A percentile compares a stretch with the other conserved stretches of the same genome.
Conservation (phyloP, 2,888 invertebrate genomes). For the Hermaeophaga mercurialis region DNA sequence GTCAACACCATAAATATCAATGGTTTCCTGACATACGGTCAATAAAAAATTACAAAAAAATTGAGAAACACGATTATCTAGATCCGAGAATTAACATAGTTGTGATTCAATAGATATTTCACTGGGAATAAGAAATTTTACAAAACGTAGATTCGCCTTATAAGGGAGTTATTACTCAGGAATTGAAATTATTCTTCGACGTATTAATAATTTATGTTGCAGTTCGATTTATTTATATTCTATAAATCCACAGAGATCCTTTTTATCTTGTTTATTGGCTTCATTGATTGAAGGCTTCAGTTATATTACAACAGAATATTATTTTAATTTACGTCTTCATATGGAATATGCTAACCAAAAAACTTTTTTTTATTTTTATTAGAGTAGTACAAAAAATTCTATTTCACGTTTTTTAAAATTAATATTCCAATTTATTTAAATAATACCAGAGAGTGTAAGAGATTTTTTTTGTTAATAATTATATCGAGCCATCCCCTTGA, state of each 20-base stretch:
- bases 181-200: conserved; percentile 22
- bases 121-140: conserved; percentile 29
- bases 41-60: conserved; percentile 20
- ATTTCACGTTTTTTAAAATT: no score
- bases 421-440: no score
- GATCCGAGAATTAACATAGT: conserved; percentile 29
- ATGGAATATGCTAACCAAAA: no score
- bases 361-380: no score
- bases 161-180: conserved; percentile 29
- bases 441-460: no score
- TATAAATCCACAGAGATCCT: not conserved
- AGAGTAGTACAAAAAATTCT: no score
- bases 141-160: conserved; percentile 26
- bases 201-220: conserved; percentile 26
- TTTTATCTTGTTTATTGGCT: conserved; percentile 10
- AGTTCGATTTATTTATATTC: not conserved
- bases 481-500: no score
- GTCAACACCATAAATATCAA: conserved; percentile 23
- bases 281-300: conserved; percentile 11
- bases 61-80: conserved; percentile 23
- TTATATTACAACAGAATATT: conserved; percentile 9
- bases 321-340: no score
- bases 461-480: no score
- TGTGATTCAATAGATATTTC: conserved; percentile 25
- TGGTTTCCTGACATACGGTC: conserved; percentile 23